Base-by-base conservation (phyloP, 2,797 vertebrate genomes). In the Menidia menidia region DNA sequence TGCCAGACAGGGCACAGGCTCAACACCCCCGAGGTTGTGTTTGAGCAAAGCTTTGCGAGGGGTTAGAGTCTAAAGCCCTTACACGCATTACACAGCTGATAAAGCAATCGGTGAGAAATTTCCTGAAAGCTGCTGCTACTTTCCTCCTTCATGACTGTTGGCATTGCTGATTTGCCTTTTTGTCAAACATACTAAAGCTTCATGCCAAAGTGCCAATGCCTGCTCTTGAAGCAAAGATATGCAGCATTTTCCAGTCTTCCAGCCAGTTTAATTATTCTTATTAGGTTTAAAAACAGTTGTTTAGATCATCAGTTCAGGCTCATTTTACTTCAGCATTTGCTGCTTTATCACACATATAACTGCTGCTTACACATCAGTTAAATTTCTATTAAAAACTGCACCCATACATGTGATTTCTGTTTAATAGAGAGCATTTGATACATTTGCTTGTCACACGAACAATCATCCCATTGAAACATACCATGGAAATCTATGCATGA, bases 21-120 rank as follows among this genome's bases (percentile, higher is more conserved):
- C 89, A 89, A 81, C 80, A 88, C 93, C 90, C 92, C 89, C 92
- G 93, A 92, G 87, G 84, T 77, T 85, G 83, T 93, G 88, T 93
- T 92, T 93, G 92, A 90, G 88, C 73, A 88, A 78, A 86, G 91
- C 87, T 93, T 92, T 91, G 79, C n/a, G 32, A 84, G 64, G 88
- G 88, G 88, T 91, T 93, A 80, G 75, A 85, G 80, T 85, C 80
- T 68, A 87, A 92, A 92, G 90, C 89, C 90, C 74, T 82, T 87
- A 88, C 88, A 89, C 52, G 74, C 87, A 80, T 91, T 86, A 87
- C 90, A 82, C 87, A 88, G 90, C 92, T 89, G 91, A 92, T 89
- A 75, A 83, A 87, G 84, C 88, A 90, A 89, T 90, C 88, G 90
- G 88, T 50, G 79, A 82, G 81, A 88, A 84, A 82, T 90, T 89